Percentiles rank a stretch among this genome's conserved stretches.
Conservation (phyloP, 2,113 vertebrate species). For the Cyanistes caeruleus region DNA sequence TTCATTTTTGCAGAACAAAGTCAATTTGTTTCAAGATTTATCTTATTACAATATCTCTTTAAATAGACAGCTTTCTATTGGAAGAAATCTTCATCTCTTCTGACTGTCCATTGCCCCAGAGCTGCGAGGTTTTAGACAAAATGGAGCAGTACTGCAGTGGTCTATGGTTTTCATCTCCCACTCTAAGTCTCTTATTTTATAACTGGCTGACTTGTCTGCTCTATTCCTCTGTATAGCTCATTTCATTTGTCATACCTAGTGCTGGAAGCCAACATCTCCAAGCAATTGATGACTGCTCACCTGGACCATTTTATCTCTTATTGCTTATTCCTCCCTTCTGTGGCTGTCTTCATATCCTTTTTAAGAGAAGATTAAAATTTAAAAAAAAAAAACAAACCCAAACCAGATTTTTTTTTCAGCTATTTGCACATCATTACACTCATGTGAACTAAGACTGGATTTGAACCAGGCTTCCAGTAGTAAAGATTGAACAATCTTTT, state of each 20-base stretch:
- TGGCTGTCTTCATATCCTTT: background rate
- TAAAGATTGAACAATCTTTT: background rate
- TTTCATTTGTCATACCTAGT: background rate
- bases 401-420: background rate
- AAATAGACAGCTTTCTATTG: background rate
- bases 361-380: background rate
- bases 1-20: background rate
- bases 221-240: background rate
- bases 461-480: background rate
- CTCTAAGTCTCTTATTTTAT: background rate
- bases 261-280: background rate
- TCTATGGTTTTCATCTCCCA: background rate
- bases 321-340: background rate
- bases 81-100: background rate
- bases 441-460: background rate
- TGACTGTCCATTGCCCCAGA: background rate
- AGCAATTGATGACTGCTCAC: background rate
- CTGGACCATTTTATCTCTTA: background rate
- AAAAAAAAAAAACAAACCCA: background rate
- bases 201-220: background rate
- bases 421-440: background rate
- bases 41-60: background rate
- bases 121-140: background rate
- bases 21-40: background rate
- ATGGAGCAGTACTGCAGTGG: background rate